A percentile compares a stretch with the other conserved stretches of the same genome.
Conservation (phyloP, 2,113 vertebrate genomes). For the Natator depressus region DNA sequence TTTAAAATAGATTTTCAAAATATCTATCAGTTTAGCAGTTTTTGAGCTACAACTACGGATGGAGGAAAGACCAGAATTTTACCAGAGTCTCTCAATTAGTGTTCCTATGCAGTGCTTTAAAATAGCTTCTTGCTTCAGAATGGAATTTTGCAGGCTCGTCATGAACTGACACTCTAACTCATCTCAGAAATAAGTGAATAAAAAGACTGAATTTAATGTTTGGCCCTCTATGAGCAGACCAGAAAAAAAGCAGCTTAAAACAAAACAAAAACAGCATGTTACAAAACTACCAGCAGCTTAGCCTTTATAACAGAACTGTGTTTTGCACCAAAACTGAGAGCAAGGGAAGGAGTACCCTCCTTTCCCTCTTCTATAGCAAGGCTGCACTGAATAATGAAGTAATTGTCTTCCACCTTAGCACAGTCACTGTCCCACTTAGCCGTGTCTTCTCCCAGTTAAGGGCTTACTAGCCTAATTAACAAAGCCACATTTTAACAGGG, state of each 20-base stretch:
- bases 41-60: accelerated
- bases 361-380: accelerated
- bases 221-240: accelerated
- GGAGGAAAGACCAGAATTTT: neutral
- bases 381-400: accelerated
- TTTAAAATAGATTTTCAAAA: accelerated
- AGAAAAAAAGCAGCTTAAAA: neutral
- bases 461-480: neutral
- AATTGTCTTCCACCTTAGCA: accelerated
- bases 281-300: neutral
- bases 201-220: accelerated
- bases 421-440: accelerated
- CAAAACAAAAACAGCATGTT: accelerated
- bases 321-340: neutral
- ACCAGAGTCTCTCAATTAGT: accelerated
- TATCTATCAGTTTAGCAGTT: accelerated
- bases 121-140: neutral
- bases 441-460: neutral
- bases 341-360: accelerated
- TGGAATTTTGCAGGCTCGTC: neutral
- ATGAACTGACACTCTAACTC: accelerated
- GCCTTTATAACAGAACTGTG: accelerated
- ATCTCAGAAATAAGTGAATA: neutral
- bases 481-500: neutral
- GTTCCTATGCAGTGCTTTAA: accelerated